Base-by-base conservation (phyloP, 2,113 vertebrate species). In the Brachyistius frenatus region DNA sequence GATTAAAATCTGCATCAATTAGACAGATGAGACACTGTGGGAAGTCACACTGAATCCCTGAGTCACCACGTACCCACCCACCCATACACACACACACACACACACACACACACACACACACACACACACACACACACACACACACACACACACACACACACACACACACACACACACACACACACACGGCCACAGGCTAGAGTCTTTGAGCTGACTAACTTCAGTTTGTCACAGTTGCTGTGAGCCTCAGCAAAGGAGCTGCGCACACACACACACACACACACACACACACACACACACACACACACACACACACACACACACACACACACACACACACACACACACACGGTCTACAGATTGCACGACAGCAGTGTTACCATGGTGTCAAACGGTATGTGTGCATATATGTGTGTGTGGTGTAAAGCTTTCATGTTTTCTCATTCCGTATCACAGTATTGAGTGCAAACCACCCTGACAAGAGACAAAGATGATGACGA, bases 1-100 rank as follows among this genome's bases (percentile, higher is more conserved):
- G 82, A 87, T 78, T 79, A 64, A 78, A 74, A 87, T 79, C 74
- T 78, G 60, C 57, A 65, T 70, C 73, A 79, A 71, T 84, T 77
- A 52, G 66, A 80, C 11, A 46, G 31, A 72, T 31, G 31, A 81
- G 73, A 80, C 52, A 68, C 23, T 55, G 74, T 81, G 66, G 53
- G 78, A 90, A 87, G 67, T 50, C 30, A 37, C n/a, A 47, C 64
- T 41, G 3, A 13, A 76, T 69, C 69, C 39, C 76, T 65, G 60
- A 83, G 72, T 77, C 73, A 72, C 33, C n/a, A 23, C 23, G 13
- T 46, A 23, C 13, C 5, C 9, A 35, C 16, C 36, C 14, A n/a
- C 15, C 10, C 15, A 8, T 32, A 39, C 4, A 7, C 41, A 10
- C 36, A 8, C 30, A 50, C 50, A 39, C n/a, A 41, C n/a, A 39